A percentile compares a stretch with the other conserved stretches of the same genome.
phyloP scores from a whole-genome alignment of 2,113 vertebrate genomes.

The Bubo bubo region DNA sequence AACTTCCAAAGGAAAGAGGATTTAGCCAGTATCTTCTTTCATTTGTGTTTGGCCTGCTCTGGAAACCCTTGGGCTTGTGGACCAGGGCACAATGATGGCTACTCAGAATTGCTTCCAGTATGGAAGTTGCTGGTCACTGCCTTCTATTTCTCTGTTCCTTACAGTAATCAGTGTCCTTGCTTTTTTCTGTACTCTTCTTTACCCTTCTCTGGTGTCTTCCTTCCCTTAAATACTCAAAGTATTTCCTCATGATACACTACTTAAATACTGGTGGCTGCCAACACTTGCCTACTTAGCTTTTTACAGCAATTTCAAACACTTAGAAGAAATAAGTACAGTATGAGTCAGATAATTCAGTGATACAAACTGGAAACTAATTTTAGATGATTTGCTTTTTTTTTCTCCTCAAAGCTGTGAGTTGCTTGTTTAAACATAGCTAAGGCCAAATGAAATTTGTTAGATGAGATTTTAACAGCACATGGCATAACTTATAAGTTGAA shows the following conservation, averaged over 20 bases:
- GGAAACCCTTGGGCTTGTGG: not conserved
- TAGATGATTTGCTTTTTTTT: not conserved
- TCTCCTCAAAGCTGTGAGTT: not conserved
- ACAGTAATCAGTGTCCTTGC: accelerated
- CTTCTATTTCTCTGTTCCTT: not conserved
- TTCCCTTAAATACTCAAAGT: not conserved
- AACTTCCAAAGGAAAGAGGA: not conserved
- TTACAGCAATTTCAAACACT: not conserved
- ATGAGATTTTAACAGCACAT: not conserved
- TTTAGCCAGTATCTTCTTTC: not conserved
- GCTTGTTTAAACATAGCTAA: not conserved
- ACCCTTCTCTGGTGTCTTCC: not conserved
- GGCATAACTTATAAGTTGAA: not conserved
- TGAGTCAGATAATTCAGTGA: not conserved
- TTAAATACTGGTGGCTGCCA: not conserved
- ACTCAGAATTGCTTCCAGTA: not conserved
- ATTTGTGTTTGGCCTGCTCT: not conserved
- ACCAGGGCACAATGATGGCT: not conserved
- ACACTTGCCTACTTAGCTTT: not conserved
- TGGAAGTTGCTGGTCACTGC: not conserved
- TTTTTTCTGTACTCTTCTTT: not conserved
- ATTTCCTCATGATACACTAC: not conserved
- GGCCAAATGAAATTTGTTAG: not conserved
- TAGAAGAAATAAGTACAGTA: not conserved
- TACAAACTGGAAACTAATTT: not conserved